Evolutionary conservation across 2,888 invertebrate species (phyloP), one percentile per base, ranked within the genome.

Genomic region (Mylabris sibirica): DNA sequence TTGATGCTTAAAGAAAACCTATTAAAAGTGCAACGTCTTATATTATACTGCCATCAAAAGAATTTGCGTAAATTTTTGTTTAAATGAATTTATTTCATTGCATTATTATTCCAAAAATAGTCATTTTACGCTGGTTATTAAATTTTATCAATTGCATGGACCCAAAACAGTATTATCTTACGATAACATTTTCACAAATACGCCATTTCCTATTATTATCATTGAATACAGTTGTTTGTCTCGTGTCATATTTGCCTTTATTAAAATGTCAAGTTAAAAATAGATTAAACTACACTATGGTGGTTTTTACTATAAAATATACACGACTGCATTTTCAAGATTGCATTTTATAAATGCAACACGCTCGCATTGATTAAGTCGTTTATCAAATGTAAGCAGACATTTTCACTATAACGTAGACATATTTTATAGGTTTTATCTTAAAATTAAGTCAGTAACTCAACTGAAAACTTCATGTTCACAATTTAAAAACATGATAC

Each of bases 291-390:
- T 4, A 2, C n/a, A 8, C 44, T 44, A 44, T 44, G n/a, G 5
- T 17, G n/a, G 17, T 44, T 44, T n/a, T 6, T 44, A 44, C 44
- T n/a, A 44, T 44, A 17, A 44, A 44, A 44, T 44, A 44, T 44
- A 17, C 6, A 44, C n/a, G 44, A 44, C 60, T 60, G 60, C 60
- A 60, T 34, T 60, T 24, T 35, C 30, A 34, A 60, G 60, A 60
- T 60, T 60, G 60, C 60, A 60, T 5, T 34, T 60, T 60, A 44
- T n/a, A 44, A 30, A 60, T 60, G 60, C 60, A 60, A 60, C 60
- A 60, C 17, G 35, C 44, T 30, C 26, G 60, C 34, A 60, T 60
- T 60, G 60, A 60, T 60, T 60, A 60, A 60, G 30, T 26, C 60
- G 60, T 60, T 60, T 60, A 60, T 60, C 60, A 60, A 60, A 60